Base-by-base conservation (phyloP, 2,888 invertebrate species). In the Caenorhabditis sp. region DNA sequence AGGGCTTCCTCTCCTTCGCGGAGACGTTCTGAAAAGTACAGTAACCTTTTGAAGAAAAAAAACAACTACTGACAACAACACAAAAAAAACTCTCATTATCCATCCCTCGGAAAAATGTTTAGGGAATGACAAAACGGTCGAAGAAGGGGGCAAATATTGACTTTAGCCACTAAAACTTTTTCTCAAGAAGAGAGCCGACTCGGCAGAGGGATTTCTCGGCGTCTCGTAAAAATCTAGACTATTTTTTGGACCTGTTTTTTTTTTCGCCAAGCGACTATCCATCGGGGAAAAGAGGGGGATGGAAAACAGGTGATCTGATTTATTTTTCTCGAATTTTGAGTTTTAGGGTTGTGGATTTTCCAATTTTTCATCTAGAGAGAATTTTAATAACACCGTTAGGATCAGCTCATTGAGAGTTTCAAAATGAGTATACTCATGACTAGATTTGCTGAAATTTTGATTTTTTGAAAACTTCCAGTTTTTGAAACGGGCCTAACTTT, bases 1-100 rank as follows among this genome's bases (percentile, higher is more conserved):
- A 87, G 63, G 1, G 87, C 74, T 38, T 82, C 79, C 85, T 85
- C 87, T 74, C 64, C 82, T 75, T 82, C 84, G 44, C 64, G 85
- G 6, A 80, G 80, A 38, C 58, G 80, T 70, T 77, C 88, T 85
- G 72, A 84, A 83, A 49, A 5, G 12, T 41, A 44, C 31, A 19
- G 26, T 24, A 68, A 1, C 47, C 38, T 68, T 1, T n/a, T 10
- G 0, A 35, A 66, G 6, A 16, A 8, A 16, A 31, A 54, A 35
- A 26, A n/a, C n/a, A n/a, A n/a, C n/a, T 24, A 68, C 0, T 49
- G n/a, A 24, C 19, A 47, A 47, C 8, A n/a, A 19, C 14, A 28
- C 3, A 47, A 41, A 63, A 41, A 63, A 35, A 4, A 35, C 4
- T 47, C 44, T 19, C 41, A n/a, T 6, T 54, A 14, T 54, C 54